A percentile compares a stretch with the other conserved stretches of the same genome.
Conservation (phyloP, 2,797 vertebrate genomes). For the Petrocephalus sullivani region DNA sequence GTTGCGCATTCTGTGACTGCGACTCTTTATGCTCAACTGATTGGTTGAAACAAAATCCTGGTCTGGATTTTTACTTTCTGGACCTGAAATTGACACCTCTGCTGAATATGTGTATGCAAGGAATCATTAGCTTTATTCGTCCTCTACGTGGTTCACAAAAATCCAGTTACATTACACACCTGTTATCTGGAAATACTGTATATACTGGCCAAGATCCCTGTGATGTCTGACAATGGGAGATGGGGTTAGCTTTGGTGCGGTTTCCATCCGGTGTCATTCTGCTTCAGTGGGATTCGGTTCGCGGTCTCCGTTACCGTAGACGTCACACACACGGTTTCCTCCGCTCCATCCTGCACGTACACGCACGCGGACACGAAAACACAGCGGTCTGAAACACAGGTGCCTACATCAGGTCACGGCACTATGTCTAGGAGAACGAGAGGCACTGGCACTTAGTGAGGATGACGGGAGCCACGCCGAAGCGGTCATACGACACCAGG, state of each 20-base stretch:
- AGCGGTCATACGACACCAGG: conserved; percentile 27
- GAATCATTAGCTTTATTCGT: neutral
- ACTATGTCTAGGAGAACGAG: neutral
- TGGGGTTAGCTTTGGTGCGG: conserved; percentile 50
- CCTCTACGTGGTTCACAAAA: neutral
- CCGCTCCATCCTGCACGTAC: neutral
- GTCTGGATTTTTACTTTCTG: no score
- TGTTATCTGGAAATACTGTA: conserved; percentile 7
- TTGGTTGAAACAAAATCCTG: no score
- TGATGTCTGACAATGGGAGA: conserved; percentile 26
- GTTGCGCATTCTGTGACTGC: no score
- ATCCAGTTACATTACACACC: neutral
- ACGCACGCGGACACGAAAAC: no score
- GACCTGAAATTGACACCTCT: no score
- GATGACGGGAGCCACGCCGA: conserved; percentile 12
- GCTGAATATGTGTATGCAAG: neutral
- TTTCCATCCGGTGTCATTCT: conserved; percentile 26
- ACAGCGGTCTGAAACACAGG: neutral
- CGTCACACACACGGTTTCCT: neutral
- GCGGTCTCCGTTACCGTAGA: neutral
- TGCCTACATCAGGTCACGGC: neutral
- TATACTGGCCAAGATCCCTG: conserved; percentile 29
- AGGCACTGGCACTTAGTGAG: conserved; percentile 17
- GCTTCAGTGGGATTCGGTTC: conserved; percentile 1
- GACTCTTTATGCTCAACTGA: no score